Base-by-base conservation (phyloP, 2,113 vertebrate species). In the Aphelocoma coerulescens region DNA sequence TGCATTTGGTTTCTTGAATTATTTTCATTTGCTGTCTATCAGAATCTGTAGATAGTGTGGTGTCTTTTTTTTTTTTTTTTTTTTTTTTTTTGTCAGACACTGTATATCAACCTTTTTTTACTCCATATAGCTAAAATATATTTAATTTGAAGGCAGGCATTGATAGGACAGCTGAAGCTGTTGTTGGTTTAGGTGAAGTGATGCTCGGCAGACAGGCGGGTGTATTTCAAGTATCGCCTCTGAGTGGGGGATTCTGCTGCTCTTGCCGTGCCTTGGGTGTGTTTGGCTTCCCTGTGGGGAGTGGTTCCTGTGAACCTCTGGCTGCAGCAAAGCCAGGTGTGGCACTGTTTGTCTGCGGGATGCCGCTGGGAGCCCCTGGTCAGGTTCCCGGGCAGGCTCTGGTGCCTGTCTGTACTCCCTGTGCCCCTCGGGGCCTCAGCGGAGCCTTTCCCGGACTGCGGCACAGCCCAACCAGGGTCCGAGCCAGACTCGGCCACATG, bases 21-120 rank as follows among this genome's bases (percentile, higher is more conserved):
- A 96, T 96, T 98, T 97, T 97, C 95, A 97, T 97, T 98, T 97
- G 78, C 95, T 97, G 96, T 97, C 97, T 97, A 68, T 98, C 96
- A 96, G 95, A 97, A 98, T 85, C 72, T 95, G 84, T 81, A 88
- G 86, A 88, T 95, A 97, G 96, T 94, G 84, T 1, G 30, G n/a
- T 55, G 20, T 44, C 6, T 8, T 27, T 30, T 76, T 44, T 59
- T 85, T 39, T 96, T 37, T 37, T 37, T 37, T 37, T 39, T 39
- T 39, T 7, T 16, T 43, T 44, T 44, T 44, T 44, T 95, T 95
- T 96, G 73, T 97, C 89, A 97, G 91, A 88, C 27, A 52, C 43
- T 73, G 49, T 91, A 20, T 86, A 74, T 90, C 92, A 82, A 63
- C 37, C 22, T 55, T 66, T 71, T 97, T 96, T 95, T 91, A 89